phyloP scores from a whole-genome alignment of 2,888 invertebrate genomes.

The Timema cristinae region DNA sequence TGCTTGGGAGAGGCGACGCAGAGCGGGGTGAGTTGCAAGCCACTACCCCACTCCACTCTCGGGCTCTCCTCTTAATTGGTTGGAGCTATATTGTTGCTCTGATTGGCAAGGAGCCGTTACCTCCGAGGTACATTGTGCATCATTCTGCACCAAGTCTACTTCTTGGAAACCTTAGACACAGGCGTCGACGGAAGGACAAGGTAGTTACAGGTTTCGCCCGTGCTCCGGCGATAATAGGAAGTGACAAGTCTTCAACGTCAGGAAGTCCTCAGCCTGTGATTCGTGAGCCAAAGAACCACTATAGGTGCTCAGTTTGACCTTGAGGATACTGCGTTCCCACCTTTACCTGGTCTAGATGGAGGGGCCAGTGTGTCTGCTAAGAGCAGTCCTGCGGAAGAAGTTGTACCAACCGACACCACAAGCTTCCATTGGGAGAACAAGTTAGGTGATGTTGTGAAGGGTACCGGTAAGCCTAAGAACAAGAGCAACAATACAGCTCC shows the following conservation, averaged over 20 bases:
- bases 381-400: slow-evolving; percentile 33
- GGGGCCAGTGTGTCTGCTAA: slow-evolving; percentile 34
- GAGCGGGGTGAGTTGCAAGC: too few species aligned
- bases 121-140: slow-evolving; percentile 38
- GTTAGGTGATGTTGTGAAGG: too few species aligned
- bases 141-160: slow-evolving; percentile 4
- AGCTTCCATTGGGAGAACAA: slow-evolving; percentile 27
- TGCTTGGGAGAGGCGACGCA: too few species aligned
- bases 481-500: too few species aligned
- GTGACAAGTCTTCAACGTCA: slow-evolving; percentile 19
- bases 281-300: slow-evolving; percentile 31
- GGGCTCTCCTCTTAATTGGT: too few species aligned
- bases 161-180: slow-evolving; percentile 35
- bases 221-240: slow-evolving; percentile 15
- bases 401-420: slow-evolving; percentile 23
- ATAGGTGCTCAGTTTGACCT: slow-evolving; percentile 68
- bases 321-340: slow-evolving; percentile 75
- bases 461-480: too few species aligned
- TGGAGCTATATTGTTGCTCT: too few species aligned
- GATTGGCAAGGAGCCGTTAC: slow-evolving; percentile 43
- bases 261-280: slow-evolving; percentile 25
- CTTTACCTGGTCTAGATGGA: slow-evolving; percentile 62
- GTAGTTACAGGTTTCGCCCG: slow-evolving; percentile 37
- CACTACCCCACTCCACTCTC: too few species aligned
- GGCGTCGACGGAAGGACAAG: slow-evolving; percentile 47